Conservation (phyloP, 2,113 vertebrate genomes). For the Gallinago jamesoni region DNA sequence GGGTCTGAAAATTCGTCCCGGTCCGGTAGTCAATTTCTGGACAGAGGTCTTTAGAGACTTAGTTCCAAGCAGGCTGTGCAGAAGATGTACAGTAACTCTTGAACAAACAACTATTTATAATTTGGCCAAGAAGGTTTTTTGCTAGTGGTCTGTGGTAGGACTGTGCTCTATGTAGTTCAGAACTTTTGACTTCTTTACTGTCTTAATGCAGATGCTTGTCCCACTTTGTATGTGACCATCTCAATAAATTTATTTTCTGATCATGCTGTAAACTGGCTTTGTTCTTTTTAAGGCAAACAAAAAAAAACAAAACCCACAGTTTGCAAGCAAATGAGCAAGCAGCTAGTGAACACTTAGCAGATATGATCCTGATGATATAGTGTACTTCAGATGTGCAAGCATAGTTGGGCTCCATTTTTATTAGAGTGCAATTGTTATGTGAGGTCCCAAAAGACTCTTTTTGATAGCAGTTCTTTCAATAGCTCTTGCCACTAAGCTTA, state of each 20-base stretch:
- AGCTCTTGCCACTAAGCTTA: neutral
- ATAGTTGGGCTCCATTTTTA: neutral
- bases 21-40: neutral
- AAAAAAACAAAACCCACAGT: fast-evolving
- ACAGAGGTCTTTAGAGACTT: neutral
- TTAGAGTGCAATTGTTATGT: neutral
- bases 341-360: neutral
- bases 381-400: neutral
- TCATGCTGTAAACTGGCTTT: neutral
- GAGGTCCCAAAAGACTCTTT: neutral
- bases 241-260: neutral
- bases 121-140: neutral
- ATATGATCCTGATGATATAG: fast-evolving
- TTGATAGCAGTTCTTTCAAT: neutral
- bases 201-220: neutral
- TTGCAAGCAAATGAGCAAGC: neutral
- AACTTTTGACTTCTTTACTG: neutral
- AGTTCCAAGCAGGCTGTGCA: neutral
- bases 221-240: neutral
- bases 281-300: neutral
- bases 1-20: neutral
- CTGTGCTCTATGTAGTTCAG: neutral
- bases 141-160: neutral
- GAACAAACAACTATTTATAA: neutral
- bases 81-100: neutral